Conservation (phyloP, 2,888 invertebrate species). For the Slavum lentiscoides region DNA sequence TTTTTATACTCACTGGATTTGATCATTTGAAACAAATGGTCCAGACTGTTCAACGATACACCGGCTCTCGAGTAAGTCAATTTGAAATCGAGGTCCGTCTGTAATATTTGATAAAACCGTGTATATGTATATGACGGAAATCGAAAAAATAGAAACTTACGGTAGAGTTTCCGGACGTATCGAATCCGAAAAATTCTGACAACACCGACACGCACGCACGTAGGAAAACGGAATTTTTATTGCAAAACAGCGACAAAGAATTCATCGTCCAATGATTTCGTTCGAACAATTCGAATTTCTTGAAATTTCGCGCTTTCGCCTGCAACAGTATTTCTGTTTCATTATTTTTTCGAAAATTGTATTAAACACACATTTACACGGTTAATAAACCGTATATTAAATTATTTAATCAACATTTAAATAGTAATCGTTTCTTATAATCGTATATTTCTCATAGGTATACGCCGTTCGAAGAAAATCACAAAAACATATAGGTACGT, state of each 20-base stretch:
- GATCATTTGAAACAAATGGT: constrained; percentile 45
- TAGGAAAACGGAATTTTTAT: constrained; percentile 13
- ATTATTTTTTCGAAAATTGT: too few species aligned
- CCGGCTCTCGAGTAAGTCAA: constrained; percentile 51
- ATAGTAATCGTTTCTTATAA: too few species aligned
- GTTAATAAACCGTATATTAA: too few species aligned
- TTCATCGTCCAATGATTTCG: constrained; percentile 9
- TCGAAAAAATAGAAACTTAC: constrained; percentile 8
- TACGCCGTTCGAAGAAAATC: too few species aligned
- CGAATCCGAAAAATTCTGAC: constrained; percentile 40
- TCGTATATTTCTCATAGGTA: too few species aligned
- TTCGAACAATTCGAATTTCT: constrained; percentile 43
- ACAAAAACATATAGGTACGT: too few species aligned
- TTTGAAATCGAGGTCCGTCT: constrained; percentile 40
- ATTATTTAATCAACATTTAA: too few species aligned
- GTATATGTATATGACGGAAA: too few species aligned
- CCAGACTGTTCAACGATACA: constrained; percentile 46
- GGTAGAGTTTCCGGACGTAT: constrained; percentile 37
- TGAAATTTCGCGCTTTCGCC: constrained; percentile 25
- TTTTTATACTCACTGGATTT: constrained; percentile 21
- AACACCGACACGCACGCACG: constrained; percentile 15
- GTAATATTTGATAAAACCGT: neutral
- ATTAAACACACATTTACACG: too few species aligned
- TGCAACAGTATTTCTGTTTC: neutral
- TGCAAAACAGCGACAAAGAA: constrained; percentile 18